Evolutionary conservation across 2,888 invertebrate genomes (phyloP), one percentile per base, ranked within the genome.

Genomic region (Malthinus seriepunctatus): DNA sequence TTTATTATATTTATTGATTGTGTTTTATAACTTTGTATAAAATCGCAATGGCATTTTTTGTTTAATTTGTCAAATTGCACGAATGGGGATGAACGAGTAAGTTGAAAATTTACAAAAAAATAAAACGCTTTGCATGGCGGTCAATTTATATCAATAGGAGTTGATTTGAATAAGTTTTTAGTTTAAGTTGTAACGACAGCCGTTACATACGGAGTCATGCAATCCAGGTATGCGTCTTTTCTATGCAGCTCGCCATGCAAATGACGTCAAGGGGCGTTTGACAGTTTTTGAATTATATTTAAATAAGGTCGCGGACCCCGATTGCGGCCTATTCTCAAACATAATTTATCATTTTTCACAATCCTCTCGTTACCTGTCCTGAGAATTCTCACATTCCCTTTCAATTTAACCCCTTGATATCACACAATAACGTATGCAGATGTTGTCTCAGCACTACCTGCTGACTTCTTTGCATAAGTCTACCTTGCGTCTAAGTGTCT

Each of bases 201-300:
- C 56, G 59, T 62, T 58, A 60, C 59, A 58, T 57, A 56, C 56
- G 46, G 23, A 44, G 51, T 54, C 53, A 59, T 54, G 49, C 53
- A 63, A 58, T 56, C 62, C 64, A 66, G 64, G 66, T 66, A 66
- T 52, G 59, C 56, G 51, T 35, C 61, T 54, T 63, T 65, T 63
- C 56, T 55, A 62, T 51, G 50, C 39, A 51, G 52, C 50, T 65
- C 71, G 68, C 75, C 75, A 77, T 76, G 76, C 75, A 75, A 76
- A 76, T 76, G 73, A 69, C 67, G 67, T 68, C 67, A 67, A 72
- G 74, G 75, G 75, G 72, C 72, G 73, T 73, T 74, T 76, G 77
- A 76, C 75, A 77, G 74, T 75, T 76, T 70, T 69, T 74, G 76
- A 77, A 77, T 76, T 71, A 76, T 76, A 77, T 76, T 77, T 73